A percentile compares a stretch with the other conserved stretches of the same genome.
These are phyloP conservation scores for Pithys albifrons DNA, from an alignment of 2,113 vertebrate species.

Conservation along the genomic window DNA sequence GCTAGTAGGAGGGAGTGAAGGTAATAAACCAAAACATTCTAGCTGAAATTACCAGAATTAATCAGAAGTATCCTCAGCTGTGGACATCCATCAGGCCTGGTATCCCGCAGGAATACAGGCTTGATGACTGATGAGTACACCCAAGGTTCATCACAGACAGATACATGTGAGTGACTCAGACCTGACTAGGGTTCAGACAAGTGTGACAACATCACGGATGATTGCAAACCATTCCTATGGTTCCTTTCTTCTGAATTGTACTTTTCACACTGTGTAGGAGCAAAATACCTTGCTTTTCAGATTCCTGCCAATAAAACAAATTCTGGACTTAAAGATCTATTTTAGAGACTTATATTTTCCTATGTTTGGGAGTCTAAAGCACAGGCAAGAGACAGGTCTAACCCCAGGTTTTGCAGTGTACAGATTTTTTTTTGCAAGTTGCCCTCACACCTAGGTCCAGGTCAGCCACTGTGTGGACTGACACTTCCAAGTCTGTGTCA, in stretches of 20 bases:
- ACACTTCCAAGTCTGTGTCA: not conserved
- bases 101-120: not conserved
- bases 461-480: not conserved
- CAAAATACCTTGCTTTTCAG: not conserved
- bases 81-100: not conserved
- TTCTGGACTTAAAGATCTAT: not conserved
- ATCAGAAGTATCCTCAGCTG: not conserved
- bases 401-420: not conserved
- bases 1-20: not conserved
- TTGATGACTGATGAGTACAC: not conserved
- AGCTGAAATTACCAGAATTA: not conserved
- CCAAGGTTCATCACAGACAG: not conserved
- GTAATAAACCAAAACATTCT: not conserved
- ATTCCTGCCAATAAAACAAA: not conserved
- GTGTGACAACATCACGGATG: accelerated
- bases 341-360: not conserved
- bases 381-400: not conserved
- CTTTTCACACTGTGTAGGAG: not conserved
- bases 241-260: not conserved
- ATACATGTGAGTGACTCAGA: not conserved
- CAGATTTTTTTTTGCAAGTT: not conserved
- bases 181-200: not conserved
- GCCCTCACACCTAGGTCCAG: not conserved
- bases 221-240: not conserved
- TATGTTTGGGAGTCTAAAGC: not conserved